Evolutionary conservation across 2,888 invertebrate species (phyloP), one percentile per base, ranked within the genome.

Genomic region (Oscheius sp.): DNA sequence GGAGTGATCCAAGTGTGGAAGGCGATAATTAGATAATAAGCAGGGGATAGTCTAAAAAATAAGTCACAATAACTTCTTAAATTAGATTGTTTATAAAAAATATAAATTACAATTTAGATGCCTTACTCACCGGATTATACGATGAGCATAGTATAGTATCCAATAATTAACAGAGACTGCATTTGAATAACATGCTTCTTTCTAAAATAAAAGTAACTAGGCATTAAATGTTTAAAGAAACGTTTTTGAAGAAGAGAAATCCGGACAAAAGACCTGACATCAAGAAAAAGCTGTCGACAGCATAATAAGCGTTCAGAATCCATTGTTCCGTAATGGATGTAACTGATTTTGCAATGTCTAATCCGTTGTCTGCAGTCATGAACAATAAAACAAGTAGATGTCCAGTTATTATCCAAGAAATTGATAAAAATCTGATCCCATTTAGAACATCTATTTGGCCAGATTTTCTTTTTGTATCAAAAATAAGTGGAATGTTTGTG

Each of bases 91-190:
- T 17, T n/a, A 17, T 5, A 66, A 29, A 2, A 61, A 20, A 42
- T 23, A 3, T 46, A 6, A 27, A 29, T 17, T 25, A 3, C 8
- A n/a, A 2, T 4, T 31, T 25, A n/a, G 1, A 0, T 65, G 12
- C 8, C 17, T 4, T 20, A 10, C 27, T 65, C 37, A 78, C 73
- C 74, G 53, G 8, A 76, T 53, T 31, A 81, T 65, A 37, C 81
- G 72, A 65, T 81, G 81, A 25, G 78, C 73, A 57, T 81, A 81
- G 48, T 79, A 79, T 70, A 81, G 72, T n/a, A 79, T 15, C 81
- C 81, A 81, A 12, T 71, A 71, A 8, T 42, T 37, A 2, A 65
- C 15, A 5, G 75, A 71, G n/a, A 78, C 52, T 0, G 69, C 67
- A 1, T 48, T 45, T n/a, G 34, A 57, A 8, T 70, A 66, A 20